Conservation (phyloP, 2,797 vertebrate species). For the Sebastes oblongus region DNA sequence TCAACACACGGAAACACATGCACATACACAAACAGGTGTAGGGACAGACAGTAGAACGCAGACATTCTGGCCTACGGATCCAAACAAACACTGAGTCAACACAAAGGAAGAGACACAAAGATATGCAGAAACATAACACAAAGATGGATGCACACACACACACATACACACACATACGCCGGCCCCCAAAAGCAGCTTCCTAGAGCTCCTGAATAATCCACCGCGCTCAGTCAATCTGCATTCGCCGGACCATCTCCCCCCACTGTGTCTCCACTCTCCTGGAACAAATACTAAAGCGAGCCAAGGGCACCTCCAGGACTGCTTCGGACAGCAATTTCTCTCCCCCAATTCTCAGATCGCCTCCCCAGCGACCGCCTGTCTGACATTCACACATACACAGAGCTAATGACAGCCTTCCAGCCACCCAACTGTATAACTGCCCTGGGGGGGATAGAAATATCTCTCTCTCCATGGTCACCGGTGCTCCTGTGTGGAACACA, state of each 20-base stretch:
- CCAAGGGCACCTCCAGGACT: slow-evolving; percentile 84
- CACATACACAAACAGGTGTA: slow-evolving; percentile 39
- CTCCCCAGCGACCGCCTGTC: slow-evolving; percentile 61
- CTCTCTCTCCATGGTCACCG: slow-evolving; percentile 46
- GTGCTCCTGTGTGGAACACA: slow-evolving; percentile 37
- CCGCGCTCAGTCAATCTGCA: slow-evolving; percentile 63
- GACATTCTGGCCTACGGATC: slow-evolving; percentile 11
- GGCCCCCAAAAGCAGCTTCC: slow-evolving; percentile 25
- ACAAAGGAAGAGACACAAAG: slow-evolving; percentile 15
- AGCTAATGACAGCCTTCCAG: slow-evolving; percentile 68
- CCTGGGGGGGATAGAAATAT: slow-evolving; percentile 51
- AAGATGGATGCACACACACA: slow-evolving; percentile 1
- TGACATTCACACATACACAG: slow-evolving; percentile 73
- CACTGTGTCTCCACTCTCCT: slow-evolving; percentile 69
- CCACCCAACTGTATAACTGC: slow-evolving; percentile 60
- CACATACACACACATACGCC: neutral
- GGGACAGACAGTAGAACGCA: neutral
- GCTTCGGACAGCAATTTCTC: slow-evolving; percentile 74
- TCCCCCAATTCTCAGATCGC: slow-evolving; percentile 64
- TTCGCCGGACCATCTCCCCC: slow-evolving; percentile 44
- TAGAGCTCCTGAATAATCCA: slow-evolving; percentile 54
- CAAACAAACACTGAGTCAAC: slow-evolving; percentile 13
- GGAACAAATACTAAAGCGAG: slow-evolving; percentile 77
- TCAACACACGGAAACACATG: slow-evolving; percentile 18
- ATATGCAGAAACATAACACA: neutral